Evolutionary conservation across 2,888 invertebrate genomes (phyloP).

Genomic region (Drosophila formosana): DNA sequence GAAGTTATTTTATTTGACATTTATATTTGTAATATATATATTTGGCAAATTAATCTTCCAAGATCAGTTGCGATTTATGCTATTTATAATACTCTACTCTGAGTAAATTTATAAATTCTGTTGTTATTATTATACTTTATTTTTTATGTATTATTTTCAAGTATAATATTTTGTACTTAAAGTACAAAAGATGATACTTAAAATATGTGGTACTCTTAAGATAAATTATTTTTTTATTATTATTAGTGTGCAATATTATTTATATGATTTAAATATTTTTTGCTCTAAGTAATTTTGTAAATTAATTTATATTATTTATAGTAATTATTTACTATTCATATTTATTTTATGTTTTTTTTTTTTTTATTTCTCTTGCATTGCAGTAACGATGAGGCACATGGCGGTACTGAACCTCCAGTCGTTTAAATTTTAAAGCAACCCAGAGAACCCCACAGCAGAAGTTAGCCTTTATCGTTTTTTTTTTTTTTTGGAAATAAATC

Average conservation of each 20-base stretch:
- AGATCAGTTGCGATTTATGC: background rate
- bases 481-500: conserved; percentile 45
- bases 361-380: conserved; percentile 47
- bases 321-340: background rate
- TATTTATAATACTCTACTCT: too few species aligned
- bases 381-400: conserved; percentile 78
- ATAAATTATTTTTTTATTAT: too few species aligned
- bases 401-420: conserved; percentile 85
- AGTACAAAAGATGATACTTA: too few species aligned
- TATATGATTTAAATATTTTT: background rate
- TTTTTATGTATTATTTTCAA: too few species aligned
- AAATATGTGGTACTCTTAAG: too few species aligned
- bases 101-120: too few species aligned
- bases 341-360: conserved; percentile 26
- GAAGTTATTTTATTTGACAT: too few species aligned
- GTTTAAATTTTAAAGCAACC: conserved; percentile 82
- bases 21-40: too few species aligned
- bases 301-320: background rate
- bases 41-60: too few species aligned
- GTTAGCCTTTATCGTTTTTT: conserved; percentile 50
- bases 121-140: too few species aligned
- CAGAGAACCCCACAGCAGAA: conserved; percentile 43
- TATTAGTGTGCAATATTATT: too few species aligned
- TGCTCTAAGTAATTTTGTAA: background rate
- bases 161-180: too few species aligned